Evolutionary conservation across 2,888 invertebrate species (phyloP).

Genomic region (Heliconius hortense): DNA sequence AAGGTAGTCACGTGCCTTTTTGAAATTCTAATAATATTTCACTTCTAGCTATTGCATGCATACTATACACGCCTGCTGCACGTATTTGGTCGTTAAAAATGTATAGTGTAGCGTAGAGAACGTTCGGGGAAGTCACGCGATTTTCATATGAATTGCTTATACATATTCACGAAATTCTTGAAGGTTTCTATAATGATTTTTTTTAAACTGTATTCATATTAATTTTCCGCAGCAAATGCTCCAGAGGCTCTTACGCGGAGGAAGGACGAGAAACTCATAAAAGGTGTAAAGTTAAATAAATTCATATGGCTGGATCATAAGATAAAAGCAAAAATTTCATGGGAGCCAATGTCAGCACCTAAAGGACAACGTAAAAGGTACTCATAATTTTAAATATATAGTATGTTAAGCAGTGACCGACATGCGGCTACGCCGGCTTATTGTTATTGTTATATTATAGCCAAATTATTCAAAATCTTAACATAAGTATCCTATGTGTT

Average conservation of each 20-base stretch:
- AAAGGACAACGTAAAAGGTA: conserved; percentile 60
- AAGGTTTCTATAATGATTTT: conserved; percentile 12
- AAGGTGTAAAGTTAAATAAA: conserved; percentile 64
- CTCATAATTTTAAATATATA: conserved; percentile 1
- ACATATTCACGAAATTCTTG: conserved; percentile 25
- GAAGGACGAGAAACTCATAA: conserved; percentile 56
- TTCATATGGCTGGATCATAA: conserved; percentile 70
- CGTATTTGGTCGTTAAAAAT: conserved; percentile 23
- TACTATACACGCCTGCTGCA: background rate
- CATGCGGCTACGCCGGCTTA: no score
- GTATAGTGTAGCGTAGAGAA: conserved; percentile 18
- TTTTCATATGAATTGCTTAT: conserved; percentile 24
- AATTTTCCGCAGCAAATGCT: conserved; percentile 52
- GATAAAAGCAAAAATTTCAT: conserved; percentile 67
- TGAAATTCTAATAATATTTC: conserved; percentile 7
- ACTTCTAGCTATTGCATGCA: conserved; percentile 9
- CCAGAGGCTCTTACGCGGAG: conserved; percentile 59
- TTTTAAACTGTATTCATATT: conserved; percentile 12
- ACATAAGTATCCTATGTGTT: no score
- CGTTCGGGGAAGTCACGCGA: conserved; percentile 30
- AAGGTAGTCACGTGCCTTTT: conserved; percentile 46
- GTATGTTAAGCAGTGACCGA: background rate
- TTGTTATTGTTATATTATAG: no score
- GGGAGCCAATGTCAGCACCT: conserved; percentile 58
- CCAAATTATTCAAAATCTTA: no score